Base-by-base conservation (phyloP, 2,888 invertebrate species). In the Argyresthia albistria region DNA sequence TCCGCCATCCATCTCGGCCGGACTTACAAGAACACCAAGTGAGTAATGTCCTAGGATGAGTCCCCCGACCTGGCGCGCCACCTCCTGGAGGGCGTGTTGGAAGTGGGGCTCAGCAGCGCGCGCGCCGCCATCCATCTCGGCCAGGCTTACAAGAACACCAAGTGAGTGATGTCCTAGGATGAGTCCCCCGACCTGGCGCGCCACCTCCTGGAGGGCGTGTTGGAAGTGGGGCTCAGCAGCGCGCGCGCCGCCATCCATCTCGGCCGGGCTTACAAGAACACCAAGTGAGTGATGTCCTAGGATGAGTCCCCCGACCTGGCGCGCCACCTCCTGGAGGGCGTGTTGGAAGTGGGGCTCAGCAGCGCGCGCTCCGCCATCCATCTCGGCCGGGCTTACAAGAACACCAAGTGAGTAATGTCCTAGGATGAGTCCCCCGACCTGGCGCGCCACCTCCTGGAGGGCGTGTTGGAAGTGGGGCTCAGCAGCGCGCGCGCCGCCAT, bases 111-210 rank as follows among this genome's bases (percentile, higher is more conserved):
- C 76, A 88, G 90, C 56, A 87, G 89, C 0, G 82, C 90, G 0
- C 66, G 90, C 1, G 90, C 90, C 0, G 88, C 89, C 1, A 78
- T 89, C 52, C 89, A 90, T 58, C 70, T 91, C 8, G 89, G 89
- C 2, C 74, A 87, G 25, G 90, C 90, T 8, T 90, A 89, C 58
- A 86, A 88, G 58, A 88, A 83, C 53, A 84, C 89, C 3, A 83
- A 80, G 81, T 87, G 58, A 60, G 74, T 46, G 8, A n/a, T n/a
- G 36, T 36, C 9, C 9, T 36, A 36, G 36, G 36, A 7, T 9
- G 7, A 36, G 36, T 36, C 36, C 36, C 7, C 36, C 36, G 9
- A 7, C 8, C 36, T 36, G n/a, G n/a, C n/a, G n/a, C n/a, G n/a
- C n/a, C n/a, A n/a, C n/a, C n/a, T 89, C 7, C 60, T 89, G 0